Percentiles rank a stretch among this genome's conserved stretches.
Conservation (phyloP, 2,888 invertebrate genomes). For the Leistus spinibarbis region DNA sequence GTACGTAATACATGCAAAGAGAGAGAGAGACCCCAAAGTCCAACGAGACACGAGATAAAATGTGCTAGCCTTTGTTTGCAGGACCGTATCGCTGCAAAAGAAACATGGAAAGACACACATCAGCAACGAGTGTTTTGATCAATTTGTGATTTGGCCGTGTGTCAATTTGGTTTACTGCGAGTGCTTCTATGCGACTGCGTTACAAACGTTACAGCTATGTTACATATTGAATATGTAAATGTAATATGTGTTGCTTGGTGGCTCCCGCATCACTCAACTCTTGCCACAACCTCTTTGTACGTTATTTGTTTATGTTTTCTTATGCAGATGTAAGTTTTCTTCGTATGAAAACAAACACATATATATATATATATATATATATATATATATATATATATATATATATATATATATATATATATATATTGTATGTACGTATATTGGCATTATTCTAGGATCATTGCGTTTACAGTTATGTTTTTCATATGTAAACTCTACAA, state of each 20-base stretch:
- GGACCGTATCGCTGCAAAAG: neutral
- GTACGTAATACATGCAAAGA: slow-evolving; percentile 30
- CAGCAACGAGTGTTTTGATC: neutral
- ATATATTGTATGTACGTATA: neutral
- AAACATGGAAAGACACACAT: neutral
- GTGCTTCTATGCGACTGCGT: neutral
- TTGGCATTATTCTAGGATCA: neutral
- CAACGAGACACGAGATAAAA: slow-evolving; percentile 1
- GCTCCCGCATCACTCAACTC: neutral
- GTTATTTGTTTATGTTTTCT: neutral
- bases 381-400: neutral
- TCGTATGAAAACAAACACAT: too few relatives aligned
- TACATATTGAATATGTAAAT: neutral
- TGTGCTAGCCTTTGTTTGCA: neutral
- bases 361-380: neutral
- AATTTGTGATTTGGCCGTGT: neutral
- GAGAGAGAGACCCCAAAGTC: neutral
- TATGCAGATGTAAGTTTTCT: neutral
- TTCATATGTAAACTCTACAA: too few relatives aligned
- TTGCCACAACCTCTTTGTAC: neutral
- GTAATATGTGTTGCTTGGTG: neutral
- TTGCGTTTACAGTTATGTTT: neutral
- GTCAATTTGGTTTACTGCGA: neutral
- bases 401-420: neutral
- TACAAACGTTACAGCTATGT: neutral